Percentiles rank a stretch among this genome's conserved stretches.
Conservation (phyloP, 2,113 vertebrate genomes). For the Dromas ardeola region DNA sequence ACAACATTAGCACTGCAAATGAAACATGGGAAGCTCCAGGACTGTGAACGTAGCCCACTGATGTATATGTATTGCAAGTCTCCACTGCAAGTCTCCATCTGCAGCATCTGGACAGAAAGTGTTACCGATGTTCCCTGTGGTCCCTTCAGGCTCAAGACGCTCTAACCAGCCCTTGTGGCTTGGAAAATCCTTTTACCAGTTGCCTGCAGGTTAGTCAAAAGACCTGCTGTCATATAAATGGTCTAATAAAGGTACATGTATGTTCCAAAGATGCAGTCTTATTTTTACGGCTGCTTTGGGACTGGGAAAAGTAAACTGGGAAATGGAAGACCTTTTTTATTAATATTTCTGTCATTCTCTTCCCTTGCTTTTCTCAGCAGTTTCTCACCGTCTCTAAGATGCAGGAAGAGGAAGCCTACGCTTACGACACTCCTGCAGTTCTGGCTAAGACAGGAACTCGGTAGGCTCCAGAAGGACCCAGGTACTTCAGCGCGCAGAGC, state of each 20-base stretch:
- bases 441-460: not conserved
- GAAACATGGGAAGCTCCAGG: not conserved
- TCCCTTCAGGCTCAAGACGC: not conserved
- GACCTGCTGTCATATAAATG: not conserved
- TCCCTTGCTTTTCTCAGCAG: not conserved
- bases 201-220: not conserved
- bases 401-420: not conserved
- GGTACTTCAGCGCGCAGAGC: not conserved
- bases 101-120: not conserved
- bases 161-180: not conserved
- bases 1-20: not conserved
- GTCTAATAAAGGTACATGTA: not conserved
- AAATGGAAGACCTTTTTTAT: not conserved
- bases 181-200: not conserved
- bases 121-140: not conserved
- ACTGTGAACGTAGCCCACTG: not conserved
- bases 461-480: not conserved
- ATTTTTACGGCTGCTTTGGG: not conserved
- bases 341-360: not conserved
- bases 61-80: rapidly evolving
- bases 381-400: not conserved
- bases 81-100: not conserved
- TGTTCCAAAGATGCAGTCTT: not conserved
- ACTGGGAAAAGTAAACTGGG: not conserved
- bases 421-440: not conserved